Evolutionary conservation across 2,888 invertebrate genomes (phyloP), one percentile per base, ranked within the genome.

Genomic region (Drosophila paramelanica): DNA sequence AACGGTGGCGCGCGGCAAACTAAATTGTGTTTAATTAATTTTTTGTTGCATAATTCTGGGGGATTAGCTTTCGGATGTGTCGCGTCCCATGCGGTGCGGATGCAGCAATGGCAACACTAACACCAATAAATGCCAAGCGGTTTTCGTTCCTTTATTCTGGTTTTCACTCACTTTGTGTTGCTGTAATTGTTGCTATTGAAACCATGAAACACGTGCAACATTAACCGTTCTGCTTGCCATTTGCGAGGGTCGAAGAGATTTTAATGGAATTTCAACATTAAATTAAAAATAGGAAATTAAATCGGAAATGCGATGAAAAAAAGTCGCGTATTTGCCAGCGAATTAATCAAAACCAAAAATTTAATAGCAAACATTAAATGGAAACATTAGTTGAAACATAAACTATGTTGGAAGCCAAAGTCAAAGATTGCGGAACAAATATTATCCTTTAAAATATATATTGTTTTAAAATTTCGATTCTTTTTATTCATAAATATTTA

Each of bases 11-110:
- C 57, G 47, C 67, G 66, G 84, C 61, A 83, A 82, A 83, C 87
- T 79, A 83, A 83, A 83, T 81, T 79, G 81, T 81, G 82, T 83
- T 86, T 83, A 83, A 83, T 83, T 83, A 83, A 83, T 83, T 86
- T 86, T 83, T 86, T 83, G 84, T 83, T 83, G 84, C 84, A 83
- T 86, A 83, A 83, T 83, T 83, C 87, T 71, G 55, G 56, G 73
- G 79, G 83, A 82, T 82, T 83, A 77, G 78, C 81, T 77, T 77
- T 67, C 62, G 57, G 55, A 64, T 80, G 73, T 60, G 46, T 43
- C 66, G 56, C 65, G 55, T 73, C 62, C 57, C 39, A 45, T 68
- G 74, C 55, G 66, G 50, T 49, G 50, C 52, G 41, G 55, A 41
- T 60, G 62, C 73, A 60, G 68, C 75, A 70, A 41, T 64, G 58